Base-by-base conservation (phyloP, 1,140 invertebrate species). In the Onthophagus taurus region DNA sequence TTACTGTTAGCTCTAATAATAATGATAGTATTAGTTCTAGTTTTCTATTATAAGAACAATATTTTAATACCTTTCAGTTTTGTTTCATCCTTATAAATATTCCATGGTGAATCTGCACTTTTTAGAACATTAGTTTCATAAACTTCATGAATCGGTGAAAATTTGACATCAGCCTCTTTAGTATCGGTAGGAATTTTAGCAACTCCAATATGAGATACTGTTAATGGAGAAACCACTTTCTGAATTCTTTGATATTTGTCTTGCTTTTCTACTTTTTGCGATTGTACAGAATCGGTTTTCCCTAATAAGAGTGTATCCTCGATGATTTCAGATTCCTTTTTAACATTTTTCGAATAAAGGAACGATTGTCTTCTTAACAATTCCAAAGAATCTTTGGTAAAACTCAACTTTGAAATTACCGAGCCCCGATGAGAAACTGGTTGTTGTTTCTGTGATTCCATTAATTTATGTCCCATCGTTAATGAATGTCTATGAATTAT, bases 311-410 rank as follows among this genome's bases (percentile, higher is more conserved):
- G n/a, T n/a, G n/a, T n/a, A n/a, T n/a, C n/a, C n/a, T n/a, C n/a
- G n/a, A n/a, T n/a, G n/a, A n/a, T n/a, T n/a, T n/a, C n/a, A n/a
- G n/a, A n/a, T 20, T 18, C 1, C 14, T 13, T 35, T n/a, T 44
- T 39, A 16, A 34, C 12, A 38, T 37, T 17, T 33, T 45, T 29
- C 16, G 33, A 26, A 33, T 26, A 6, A 18, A 52, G n/a, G n/a
- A n/a, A 6, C 30, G 16, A 53, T 18, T 23, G 29, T 29, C 49
- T 42, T 19, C 38, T 44, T 6, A 52, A 14, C 6, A 54, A 12
- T 38, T 52, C 52, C 9, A 54, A 36, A 2, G 52, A 54, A 33
- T 54, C 39, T 30, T 26, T 47, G 3, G 47, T 47, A 6, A 38
- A 19, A 12, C 14, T 24, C 21, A 54, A 23, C 23, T 49, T 51